Base-by-base conservation (phyloP, 1,140 invertebrate genomes). In the Drosophila auraria region DNA sequence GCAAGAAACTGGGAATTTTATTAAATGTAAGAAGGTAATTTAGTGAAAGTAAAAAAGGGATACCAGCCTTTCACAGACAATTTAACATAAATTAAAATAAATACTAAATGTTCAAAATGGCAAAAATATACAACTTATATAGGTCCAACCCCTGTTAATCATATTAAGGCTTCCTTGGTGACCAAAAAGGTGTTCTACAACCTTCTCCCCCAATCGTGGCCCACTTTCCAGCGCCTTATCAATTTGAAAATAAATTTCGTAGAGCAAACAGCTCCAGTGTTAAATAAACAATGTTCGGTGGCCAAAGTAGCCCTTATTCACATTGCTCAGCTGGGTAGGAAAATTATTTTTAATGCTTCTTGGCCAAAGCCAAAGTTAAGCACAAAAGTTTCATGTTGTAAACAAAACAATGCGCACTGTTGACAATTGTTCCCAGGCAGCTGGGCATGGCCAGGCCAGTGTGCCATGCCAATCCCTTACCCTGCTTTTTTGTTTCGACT, bases 381-480 rank as follows among this genome's bases (percentile, higher is more conserved):
- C 59, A 65, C 47, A 82, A 84, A 89, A 90, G 66, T 76, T 89
- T 61, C 53, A 62, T 63, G 70, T 73, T 86, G 86, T 86, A 77
- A 73, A 84, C 68, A 90, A 73, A 69, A 86, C 84, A 89, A 86
- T 80, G 66, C 75, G 64, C 60, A 71, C 68, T 80, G 82, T 89
- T 89, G 86, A 90, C 86, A 89, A 89, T 89, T 86, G 86, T 86
- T 80, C 45, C 74, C 57, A 60, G 78, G 73, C 69, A 76, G 51
- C 75, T 68, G 68, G 49, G 63, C 56, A 69, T 61, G 40, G 36
- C 65, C 54, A 14, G 36, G 50, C 54, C 54, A 23, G 53, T 33
- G 30, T 54, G 17, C 40, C 17, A 15, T 7, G 45, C 40, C 60
- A 53, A 17, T 56, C 27, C 33, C 62, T 38, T 2, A 2, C 15